Evolutionary conservation across 2,888 invertebrate species (phyloP).

Genomic region (Phaonia tiefii): DNA sequence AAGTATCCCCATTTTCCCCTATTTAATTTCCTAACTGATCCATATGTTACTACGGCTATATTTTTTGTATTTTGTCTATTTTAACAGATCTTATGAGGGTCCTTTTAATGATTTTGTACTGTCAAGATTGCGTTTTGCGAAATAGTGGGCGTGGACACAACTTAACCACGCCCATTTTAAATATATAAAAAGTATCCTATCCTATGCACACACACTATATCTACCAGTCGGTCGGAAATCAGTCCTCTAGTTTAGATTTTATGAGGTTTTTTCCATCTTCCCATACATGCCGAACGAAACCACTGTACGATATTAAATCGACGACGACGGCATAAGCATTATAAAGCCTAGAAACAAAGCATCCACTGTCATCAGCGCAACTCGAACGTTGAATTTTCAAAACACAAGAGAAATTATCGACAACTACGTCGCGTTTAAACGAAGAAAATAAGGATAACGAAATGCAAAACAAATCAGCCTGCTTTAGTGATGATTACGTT

Average conservation of each 20-base stretch:
- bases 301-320: constrained; percentile 9
- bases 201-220: constrained; percentile 28
- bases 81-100: constrained; percentile 42
- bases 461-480: constrained; percentile 20
- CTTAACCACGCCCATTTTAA: constrained; percentile 37
- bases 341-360: constrained; percentile 20
- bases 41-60: constrained; percentile 40
- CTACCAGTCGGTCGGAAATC: constrained; percentile 28
- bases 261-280: constrained; percentile 35
- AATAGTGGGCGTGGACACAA: constrained; percentile 34
- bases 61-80: constrained; percentile 42
- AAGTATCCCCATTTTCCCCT: constrained; percentile 24
- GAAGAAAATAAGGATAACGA: constrained; percentile 1
- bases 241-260: constrained; percentile 35
- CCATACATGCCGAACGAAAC: constrained; percentile 27
- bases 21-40: constrained; percentile 37
- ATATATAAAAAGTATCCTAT: constrained; percentile 31
- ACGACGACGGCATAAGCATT: constrained; percentile 10
- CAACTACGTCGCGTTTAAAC: background rate
- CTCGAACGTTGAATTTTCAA: too few relatives aligned
- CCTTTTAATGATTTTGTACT: constrained; percentile 42
- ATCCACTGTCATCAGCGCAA: constrained; percentile 27
- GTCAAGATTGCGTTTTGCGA: constrained; percentile 39
- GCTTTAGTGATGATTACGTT: constrained; percentile 33
- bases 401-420: too few relatives aligned